A percentile compares a stretch with the other conserved stretches of the same genome.
These are phyloP conservation scores for Myrmophylax atrothorax DNA, from an alignment of 2,113 vertebrate species.

Conservation along the genomic window DNA sequence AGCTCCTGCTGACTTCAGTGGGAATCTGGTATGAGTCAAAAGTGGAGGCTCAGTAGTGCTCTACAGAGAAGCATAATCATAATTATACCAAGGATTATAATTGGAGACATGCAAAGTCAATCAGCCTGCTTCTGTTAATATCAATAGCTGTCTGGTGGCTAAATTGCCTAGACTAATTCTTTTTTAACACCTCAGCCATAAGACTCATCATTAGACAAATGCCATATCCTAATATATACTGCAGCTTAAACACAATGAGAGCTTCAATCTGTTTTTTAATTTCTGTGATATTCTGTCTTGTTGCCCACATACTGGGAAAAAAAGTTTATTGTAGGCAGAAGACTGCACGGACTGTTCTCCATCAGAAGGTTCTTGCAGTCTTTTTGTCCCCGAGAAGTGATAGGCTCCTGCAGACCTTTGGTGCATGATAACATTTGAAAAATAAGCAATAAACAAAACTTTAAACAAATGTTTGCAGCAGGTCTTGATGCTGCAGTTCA, in stretches of 20 bases:
- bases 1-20: constrained; percentile 53
- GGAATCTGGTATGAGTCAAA: constrained; percentile 47
- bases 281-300: constrained; percentile 26
- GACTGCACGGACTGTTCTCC: constrained; percentile 8
- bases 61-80: neutral
- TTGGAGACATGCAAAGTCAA: constrained; percentile 50
- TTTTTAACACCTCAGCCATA: constrained; percentile 57
- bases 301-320: constrained; percentile 35
- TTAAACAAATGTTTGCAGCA: neutral
- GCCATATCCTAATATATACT: constrained; percentile 52
- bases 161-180: constrained; percentile 50
- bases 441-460: neutral
- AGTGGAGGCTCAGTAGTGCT: constrained; percentile 32
- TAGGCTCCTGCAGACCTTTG: neutral
- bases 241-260: constrained; percentile 59
- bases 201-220: constrained; percentile 64
- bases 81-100: constrained; percentile 8
- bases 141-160: constrained; percentile 16
- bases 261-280: constrained; percentile 60
- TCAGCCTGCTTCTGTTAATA: constrained; percentile 35
- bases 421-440: neutral
- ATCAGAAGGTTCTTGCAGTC: neutral
- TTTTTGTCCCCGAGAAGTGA: neutral
- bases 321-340: constrained; percentile 33
- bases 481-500: neutral